Evolutionary conservation across 2,888 invertebrate genomes (phyloP).

Genomic region (Hermaeophaga mercurialis): DNA sequence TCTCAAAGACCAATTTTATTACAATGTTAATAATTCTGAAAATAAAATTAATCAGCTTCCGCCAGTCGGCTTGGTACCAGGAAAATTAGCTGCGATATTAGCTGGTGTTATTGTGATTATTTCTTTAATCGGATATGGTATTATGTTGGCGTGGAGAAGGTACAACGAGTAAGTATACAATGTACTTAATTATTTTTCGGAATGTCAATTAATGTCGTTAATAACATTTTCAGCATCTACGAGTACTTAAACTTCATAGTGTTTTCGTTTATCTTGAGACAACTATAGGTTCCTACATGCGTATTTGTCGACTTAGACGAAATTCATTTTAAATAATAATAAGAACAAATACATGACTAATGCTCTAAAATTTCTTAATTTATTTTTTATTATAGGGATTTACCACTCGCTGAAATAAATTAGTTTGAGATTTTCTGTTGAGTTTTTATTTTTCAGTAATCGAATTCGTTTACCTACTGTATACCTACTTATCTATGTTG

Average conservation of each 20-base stretch:
- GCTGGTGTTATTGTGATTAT: conserved; percentile 50
- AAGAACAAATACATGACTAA: too few relatives aligned
- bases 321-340: not conserved
- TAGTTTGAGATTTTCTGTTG: too few relatives aligned
- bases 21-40: not conserved
- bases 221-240: not conserved
- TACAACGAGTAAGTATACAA: conserved; percentile 56
- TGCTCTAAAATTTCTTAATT: too few relatives aligned
- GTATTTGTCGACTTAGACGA: not conserved
- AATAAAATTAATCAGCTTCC: not conserved
- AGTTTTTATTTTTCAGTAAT: too few relatives aligned
- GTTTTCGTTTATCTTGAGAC: too few relatives aligned
- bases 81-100: conserved; percentile 43
- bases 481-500: too few relatives aligned
- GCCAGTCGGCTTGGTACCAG: conserved; percentile 31
- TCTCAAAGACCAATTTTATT: not conserved
- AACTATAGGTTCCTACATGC: too few relatives aligned
- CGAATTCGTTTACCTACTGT: too few relatives aligned
- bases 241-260: too few relatives aligned
- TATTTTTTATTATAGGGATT: too few relatives aligned
- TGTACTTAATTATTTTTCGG: not conserved
- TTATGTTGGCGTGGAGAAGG: conserved; percentile 56
- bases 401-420: too few relatives aligned
- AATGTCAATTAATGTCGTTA: not conserved
- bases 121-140: conserved; percentile 54